Base-by-base conservation (phyloP, 2,797 vertebrate species). In the Sebastes taczanowskii region DNA sequence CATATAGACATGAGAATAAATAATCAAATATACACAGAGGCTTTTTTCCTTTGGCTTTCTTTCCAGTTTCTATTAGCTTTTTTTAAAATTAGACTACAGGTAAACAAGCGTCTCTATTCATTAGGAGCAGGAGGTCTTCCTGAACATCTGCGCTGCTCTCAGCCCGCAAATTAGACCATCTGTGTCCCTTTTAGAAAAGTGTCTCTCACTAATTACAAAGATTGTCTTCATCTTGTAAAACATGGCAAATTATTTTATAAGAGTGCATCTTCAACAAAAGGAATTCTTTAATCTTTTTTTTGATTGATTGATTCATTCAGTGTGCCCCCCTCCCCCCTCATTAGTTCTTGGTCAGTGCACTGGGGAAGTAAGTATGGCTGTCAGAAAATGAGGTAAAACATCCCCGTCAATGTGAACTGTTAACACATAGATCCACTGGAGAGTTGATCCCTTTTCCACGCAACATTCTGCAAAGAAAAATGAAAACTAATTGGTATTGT, bases 361-460 rank as follows among this genome's bases (percentile, higher is more conserved):
- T 71, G 62, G 32, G n/a, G 63, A 65, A 66, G 63, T 76, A 16
- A 11, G 2, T 46, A 38, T 71, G 73, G 62, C 65, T 56, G 35
- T 81, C 59, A 77, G 52, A 46, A 59, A 65, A 67, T 62, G 71
- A 90, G 80, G 78, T 90, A 78, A 82, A 77, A 80, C 25, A 2
- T 81, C 68, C 5, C 25, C 73, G 62, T 83, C 16, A 25, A 13
- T 10, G 38, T 71, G 67, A 25, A 0, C 42, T 20, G 65, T 49
- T 16, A 58, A 71, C 53, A 25, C 62, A 1, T 4, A 6, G 22
- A 29, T 46, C 78, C 67, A 64, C 71, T 16, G 73, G 59, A 78
- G 72, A 68, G 64, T 73, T 58, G 30, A 81, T 94, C 90, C 92
- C 92, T 93, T 93, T 91, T 86, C 53, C 8, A 65, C 0, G 1